Evolutionary conservation across 1,140 invertebrate genomes (phyloP).

Genomic region (Heliconius melpomene): DNA sequence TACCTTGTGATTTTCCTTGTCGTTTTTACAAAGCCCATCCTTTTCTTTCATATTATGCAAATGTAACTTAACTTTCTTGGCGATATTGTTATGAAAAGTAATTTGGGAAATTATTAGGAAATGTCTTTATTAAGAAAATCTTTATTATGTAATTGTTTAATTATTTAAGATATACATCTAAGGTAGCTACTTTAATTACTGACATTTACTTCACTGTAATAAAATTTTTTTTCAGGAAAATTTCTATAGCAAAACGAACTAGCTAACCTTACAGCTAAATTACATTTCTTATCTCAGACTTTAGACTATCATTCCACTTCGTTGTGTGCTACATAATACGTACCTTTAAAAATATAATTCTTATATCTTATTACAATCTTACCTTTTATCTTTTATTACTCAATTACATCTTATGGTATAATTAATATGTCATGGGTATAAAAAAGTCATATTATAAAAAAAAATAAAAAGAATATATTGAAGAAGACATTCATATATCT

Average conservation of each 20-base stretch:
- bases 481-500: too few relatives aligned
- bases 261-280: neutral
- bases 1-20: slow-evolving; percentile 12
- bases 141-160: too few relatives aligned
- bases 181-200: too few relatives aligned
- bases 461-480: too few relatives aligned
- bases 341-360: neutral
- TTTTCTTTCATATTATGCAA: neutral
- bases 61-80: neutral
- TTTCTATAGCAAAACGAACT: neutral
- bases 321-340: neutral
- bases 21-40: slow-evolving; percentile 4
- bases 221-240: neutral
- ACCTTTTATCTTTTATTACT: neutral
- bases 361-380: neutral
- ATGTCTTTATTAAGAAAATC: too few relatives aligned
- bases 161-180: too few relatives aligned
- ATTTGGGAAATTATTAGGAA: neutral
- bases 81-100: neutral
- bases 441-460: too few relatives aligned
- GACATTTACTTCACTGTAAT: neutral
- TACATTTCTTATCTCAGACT: slow-evolving; percentile 1
- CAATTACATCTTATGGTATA: too few relatives aligned
- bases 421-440: too few relatives aligned
- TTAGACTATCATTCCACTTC: neutral